Evolutionary conservation across 2,797 vertebrate genomes (phyloP), one percentile per base, ranked within the genome.

Genomic region (Esox lucius): DNA sequence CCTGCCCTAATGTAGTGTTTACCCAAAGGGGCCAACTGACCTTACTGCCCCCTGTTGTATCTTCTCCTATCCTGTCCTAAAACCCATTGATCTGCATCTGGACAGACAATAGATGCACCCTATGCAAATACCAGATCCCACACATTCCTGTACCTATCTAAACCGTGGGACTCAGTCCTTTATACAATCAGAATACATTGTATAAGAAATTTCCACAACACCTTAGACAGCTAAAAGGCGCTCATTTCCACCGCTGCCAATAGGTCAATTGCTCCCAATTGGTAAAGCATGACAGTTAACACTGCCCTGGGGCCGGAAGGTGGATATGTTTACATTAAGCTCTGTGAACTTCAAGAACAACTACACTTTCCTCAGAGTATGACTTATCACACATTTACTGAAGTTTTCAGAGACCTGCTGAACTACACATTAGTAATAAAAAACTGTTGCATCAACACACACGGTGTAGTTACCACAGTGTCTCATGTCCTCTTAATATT

Each of bases 261-360:
- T 81, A 86, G 87, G 87, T 85, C 86, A 91, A 90, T 78, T 89
- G 77, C 82, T 87, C 78, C 75, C 78, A 87, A 85, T 75, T 88
- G 74, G 70, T 76, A 79, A 66, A 85, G 83, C 86, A 83, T 74
- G 74, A 85, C 82, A 84, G 77, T 80, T 89, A 83, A 81, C 77
- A 77, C 80, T 70, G 49, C 65, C 82, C 83, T 72, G 83, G 35
- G 49, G 70, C 49, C 17, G 9, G 35, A 39, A 69, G 72, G 69
- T 64, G 70, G 39, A 48, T 62, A 5, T 70, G 42, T 75, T 77
- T 82, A 77, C 71, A 73, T 61, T 75, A 68, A 64, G 68, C 46
- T 16, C 24, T 70, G 68, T 48, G 46, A 46, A 48, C 5, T 51
- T 26, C 8, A 61, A 49, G 26, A 22, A 49, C 68, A 13, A 26